Base-by-base conservation (phyloP, 2,888 invertebrate species). In the Erebia palarica region DNA sequence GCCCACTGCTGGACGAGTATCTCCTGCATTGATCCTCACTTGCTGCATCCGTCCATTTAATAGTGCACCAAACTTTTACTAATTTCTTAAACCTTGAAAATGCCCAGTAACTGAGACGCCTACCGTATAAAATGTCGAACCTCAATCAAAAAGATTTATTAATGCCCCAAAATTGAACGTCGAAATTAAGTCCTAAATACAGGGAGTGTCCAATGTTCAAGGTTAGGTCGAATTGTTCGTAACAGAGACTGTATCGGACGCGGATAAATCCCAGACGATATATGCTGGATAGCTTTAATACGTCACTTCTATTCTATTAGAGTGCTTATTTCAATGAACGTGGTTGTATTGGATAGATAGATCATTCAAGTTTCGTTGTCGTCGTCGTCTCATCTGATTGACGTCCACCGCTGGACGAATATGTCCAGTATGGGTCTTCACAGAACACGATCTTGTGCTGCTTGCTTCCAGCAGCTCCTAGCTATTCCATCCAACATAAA, bases 61-160 rank as follows among this genome's bases (percentile, higher is more conserved):
- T 7, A 36, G 36, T 36, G 7, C 36, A 36, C 36, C 36, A 36
- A 36, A 36, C 36, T 36, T 36, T 36, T 36, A 0, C 0, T 0
- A 36, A 36, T 36, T 36, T 55, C 16, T 21, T 27, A 27, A 58
- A 58, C 4, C 21, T 27, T 13, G 14, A 4, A 21, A 27, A 27
- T 58, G 14, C 27, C 3, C 13, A 14, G 21, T 14, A 14, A 13
- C 27, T 7, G 27, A 58, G 13, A 58, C 14, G 21, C 10, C 21
- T 27, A 27, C 57, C 13, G 27, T 10, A 18, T 18, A 57, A 21
- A 57, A 57, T 13, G 57, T 57, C 57, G 57, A 57, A 57, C 57
- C 57, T 58, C 57, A 58, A 21, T 58, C 57, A 58, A 58, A 58
- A 58, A 27, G 57, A 58, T 58, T 58, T 58, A 58, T 58, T 21